A percentile compares a stretch with the other conserved stretches of the same genome.
These are phyloP conservation scores for Monoplex corrugatus DNA, from an alignment of 2,888 invertebrate species.

Conservation along the genomic window DNA sequence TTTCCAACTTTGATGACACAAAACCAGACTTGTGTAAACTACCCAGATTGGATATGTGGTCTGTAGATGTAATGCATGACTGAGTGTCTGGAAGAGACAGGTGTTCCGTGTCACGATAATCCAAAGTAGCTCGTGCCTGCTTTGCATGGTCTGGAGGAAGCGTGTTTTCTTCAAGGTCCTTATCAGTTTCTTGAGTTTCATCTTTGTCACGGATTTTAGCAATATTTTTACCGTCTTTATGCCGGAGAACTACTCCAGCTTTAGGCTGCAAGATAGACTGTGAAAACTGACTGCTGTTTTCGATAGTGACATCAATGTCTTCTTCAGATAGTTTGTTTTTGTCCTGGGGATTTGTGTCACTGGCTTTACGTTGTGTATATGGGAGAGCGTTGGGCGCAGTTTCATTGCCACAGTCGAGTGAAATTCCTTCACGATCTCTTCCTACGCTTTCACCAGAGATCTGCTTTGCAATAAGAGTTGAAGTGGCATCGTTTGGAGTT, in stretches of 20 bases:
- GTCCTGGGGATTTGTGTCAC: no score
- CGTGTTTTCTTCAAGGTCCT: neutral
- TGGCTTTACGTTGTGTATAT: no score
- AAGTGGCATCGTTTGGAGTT: no score
- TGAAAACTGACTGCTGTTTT: neutral
- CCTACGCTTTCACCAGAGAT: no score
- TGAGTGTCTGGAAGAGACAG: neutral
- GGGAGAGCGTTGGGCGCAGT: no score
- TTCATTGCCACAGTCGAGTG: no score
- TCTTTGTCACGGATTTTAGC: neutral
- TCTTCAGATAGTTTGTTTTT: no score
- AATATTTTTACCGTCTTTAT: neutral
- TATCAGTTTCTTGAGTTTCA: neutral
- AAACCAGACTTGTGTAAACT: no score
- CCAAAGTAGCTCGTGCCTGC: neutral
- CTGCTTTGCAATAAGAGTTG: no score
- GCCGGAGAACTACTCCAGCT: neutral
- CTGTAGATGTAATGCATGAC: neutral
- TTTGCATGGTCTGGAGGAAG: neutral
- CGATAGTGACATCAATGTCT: neutral
- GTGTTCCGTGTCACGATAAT: neutral
- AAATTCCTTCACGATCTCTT: no score
- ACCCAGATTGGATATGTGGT: no score
- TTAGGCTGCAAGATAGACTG: conserved; percentile 11
- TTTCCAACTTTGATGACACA: no score